Evolutionary conservation across 37 sponge, comb jelly and placozoan species (phyloP), one percentile per base, ranked within the genome.

Genomic region (Dysidea cf. avara): DNA sequence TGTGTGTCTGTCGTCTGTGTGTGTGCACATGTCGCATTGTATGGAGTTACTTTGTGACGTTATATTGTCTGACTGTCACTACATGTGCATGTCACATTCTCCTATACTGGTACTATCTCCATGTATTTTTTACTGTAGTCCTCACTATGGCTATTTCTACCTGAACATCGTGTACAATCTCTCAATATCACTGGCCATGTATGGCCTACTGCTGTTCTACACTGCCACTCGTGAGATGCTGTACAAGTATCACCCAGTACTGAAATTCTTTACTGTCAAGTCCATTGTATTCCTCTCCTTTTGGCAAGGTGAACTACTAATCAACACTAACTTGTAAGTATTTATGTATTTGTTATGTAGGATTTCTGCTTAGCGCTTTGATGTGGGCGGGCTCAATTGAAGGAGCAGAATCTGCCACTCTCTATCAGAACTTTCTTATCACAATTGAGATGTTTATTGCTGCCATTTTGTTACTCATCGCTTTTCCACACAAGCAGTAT

Each of bases 211-310:
- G 2, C 68, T 98, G 35, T 98, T 98, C 93, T 98, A 98, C 76
- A 53, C 75, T 61, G 95, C 96, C 39, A 95, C 96, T 32, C 54
- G 67, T 29, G 63, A 75, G 0, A 74, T 98, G 7, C 88, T 98
- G 36, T 68, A 74, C 36, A 69, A 81, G 14, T 92, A 89, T 56
- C 53, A 92, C 53, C 99, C 99, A 22, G 90, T 98, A 18, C 69
- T 98, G 36, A 98, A 98, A 76, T 98, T 98, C 83, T 59, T 98
- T 55, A 70, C 86, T n/a, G 71, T 98, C 43, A 98, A 98, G 57
- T 63, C 85, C 7, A 82, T 98, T 21, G 75, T 98, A 30, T 95
- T 98, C 56, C 76, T 95, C 22, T 86, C 93, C 1, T 98, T 98
- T 65, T 98, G 99, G 99, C 99, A 98, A 89, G 96, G 99, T 90